These are phyloP conservation scores for Zeuzera pyrina DNA, from an alignment of 2,888 invertebrate species.

Conservation along the genomic window DNA sequence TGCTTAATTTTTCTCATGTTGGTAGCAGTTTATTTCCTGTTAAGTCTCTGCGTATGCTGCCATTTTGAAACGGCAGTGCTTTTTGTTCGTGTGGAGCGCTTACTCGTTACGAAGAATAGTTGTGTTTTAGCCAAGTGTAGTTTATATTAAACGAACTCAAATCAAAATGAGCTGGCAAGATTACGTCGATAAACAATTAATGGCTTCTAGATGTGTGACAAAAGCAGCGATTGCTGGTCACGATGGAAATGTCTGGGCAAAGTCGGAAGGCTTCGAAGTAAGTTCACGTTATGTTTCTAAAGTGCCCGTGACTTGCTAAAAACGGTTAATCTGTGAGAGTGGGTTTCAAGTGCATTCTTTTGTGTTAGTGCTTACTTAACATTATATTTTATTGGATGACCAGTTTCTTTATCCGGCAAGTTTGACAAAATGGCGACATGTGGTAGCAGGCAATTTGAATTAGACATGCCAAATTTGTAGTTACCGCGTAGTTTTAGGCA, in stretches of 20 bases:
- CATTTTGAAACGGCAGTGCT: slow-evolving; percentile 72
- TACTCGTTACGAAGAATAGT: slow-evolving; percentile 65
- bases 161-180: slow-evolving; percentile 97
- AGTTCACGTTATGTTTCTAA: slow-evolving; percentile 74
- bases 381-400: slow-evolving; percentile 38
- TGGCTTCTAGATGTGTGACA: slow-evolving; percentile 95
- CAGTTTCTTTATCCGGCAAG: slow-evolving; percentile 52
- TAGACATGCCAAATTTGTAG: too few relatives aligned
- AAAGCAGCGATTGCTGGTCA: slow-evolving; percentile 96
- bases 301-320: slow-evolving; percentile 38
- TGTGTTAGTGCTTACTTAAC: slow-evolving; percentile 30
- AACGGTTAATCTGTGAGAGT: slow-evolving; percentile 17
- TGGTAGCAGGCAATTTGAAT: slow-evolving; percentile 46
- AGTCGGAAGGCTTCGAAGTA: slow-evolving; percentile 94
- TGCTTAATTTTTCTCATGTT: not conserved
- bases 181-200: slow-evolving; percentile 97
- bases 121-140: slow-evolving; percentile 68
- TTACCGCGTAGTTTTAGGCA: too few relatives aligned
- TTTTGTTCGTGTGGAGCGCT: slow-evolving; percentile 73
- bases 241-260: slow-evolving; percentile 96
- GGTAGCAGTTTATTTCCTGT: slow-evolving; percentile 39
- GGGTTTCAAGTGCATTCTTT: slow-evolving; percentile 26
- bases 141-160: slow-evolving; percentile 69
- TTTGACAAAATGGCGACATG: slow-evolving; percentile 73
- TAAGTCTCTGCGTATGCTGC: slow-evolving; percentile 59